Evolutionary conservation across 2,797 vertebrate genomes (phyloP).

Genomic region (Ataeniobius toweri): DNA sequence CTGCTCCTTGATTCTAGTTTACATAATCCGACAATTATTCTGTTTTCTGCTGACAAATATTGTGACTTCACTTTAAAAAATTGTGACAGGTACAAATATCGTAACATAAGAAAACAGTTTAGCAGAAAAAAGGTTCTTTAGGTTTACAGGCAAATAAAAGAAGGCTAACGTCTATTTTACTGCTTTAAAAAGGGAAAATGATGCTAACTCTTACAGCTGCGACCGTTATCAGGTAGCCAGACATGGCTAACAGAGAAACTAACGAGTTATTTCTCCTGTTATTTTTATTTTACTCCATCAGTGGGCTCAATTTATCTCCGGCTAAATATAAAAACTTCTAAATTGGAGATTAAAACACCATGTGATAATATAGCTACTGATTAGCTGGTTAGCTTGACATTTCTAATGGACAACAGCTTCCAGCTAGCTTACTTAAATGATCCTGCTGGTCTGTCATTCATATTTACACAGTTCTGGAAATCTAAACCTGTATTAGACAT

Average conservation of each 20-base stretch:
- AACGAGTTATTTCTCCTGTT: not conserved
- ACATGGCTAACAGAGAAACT: not conserved
- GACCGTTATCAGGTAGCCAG: not conserved
- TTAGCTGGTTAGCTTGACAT: slow-evolving; percentile 2
- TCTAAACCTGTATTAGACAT: not conserved
- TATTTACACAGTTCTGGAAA: not conserved
- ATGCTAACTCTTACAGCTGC: not conserved
- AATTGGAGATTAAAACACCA: not conserved
- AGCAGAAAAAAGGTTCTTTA: not conserved
- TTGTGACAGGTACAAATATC: not conserved
- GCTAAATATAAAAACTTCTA: not conserved
- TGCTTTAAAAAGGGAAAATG: slow-evolving; percentile 2
- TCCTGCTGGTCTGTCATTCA: not conserved
- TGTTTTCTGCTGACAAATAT: no score
- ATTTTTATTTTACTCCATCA: not conserved
- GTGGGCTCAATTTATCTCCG: not conserved
- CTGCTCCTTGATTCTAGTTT: not conserved
- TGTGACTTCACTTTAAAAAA: not conserved
- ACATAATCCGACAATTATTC: not conserved
- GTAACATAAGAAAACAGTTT: not conserved
- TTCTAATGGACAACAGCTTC: not conserved
- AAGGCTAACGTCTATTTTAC: not conserved
- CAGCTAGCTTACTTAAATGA: not conserved
- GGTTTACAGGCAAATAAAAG: not conserved
- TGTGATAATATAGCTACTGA: not conserved